phyloP scores from a whole-genome alignment of 2,113 vertebrate genomes.

The Rhegmatorhina hoffmannsi region DNA sequence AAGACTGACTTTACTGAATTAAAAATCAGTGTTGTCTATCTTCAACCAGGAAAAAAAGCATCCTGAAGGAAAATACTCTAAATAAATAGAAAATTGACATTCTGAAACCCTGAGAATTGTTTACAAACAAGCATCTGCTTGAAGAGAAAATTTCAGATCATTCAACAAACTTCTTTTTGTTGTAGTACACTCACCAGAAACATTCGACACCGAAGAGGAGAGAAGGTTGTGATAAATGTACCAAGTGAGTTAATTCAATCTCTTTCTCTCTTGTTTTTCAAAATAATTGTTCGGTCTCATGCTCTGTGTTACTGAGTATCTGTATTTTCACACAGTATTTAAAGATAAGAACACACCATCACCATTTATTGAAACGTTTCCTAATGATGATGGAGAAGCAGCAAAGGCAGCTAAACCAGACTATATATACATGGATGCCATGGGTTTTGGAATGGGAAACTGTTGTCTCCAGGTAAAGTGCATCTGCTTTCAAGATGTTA shows the following conservation, averaged over 20 bases:
- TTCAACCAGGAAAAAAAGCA: background rate
- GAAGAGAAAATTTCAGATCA: background rate
- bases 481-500: background rate
- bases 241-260: slow-evolving; percentile 83
- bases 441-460: slow-evolving; percentile 99
- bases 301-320: background rate
- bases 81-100: background rate
- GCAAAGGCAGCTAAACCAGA: slow-evolving; percentile 84
- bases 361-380: slow-evolving; percentile 90
- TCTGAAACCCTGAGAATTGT: background rate
- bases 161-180: background rate
- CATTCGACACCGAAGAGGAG: slow-evolving; percentile 92
- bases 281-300: background rate
- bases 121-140: background rate
- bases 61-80: background rate
- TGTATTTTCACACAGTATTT: slow-evolving; percentile 81
- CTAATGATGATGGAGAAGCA: slow-evolving; percentile 88
- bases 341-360: slow-evolving; percentile 89
- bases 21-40: background rate
- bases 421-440: slow-evolving; percentile 98
- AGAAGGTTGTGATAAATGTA: slow-evolving; percentile 96
- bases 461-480: slow-evolving; percentile 94
- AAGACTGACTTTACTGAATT: background rate
- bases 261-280: background rate
- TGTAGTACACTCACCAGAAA: slow-evolving; percentile 94